A percentile compares a stretch with the other conserved stretches of the same genome.
Evolutionary conservation across 2,888 invertebrate genomes (phyloP).

Genomic region (Panopea generosa): DNA sequence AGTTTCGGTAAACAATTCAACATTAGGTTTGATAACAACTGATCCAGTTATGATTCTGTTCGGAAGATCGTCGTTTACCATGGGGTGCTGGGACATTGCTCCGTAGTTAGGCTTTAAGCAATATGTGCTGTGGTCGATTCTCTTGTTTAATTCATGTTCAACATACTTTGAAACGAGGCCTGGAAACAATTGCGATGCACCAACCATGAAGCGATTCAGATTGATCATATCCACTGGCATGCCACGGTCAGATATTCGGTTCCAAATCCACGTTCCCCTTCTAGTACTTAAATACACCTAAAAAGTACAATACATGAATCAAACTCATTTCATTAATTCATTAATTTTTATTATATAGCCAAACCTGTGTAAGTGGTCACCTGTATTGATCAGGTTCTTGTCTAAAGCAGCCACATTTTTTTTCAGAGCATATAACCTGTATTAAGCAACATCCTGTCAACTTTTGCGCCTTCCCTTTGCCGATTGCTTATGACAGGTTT

Average conservation of each 20-base stretch:
- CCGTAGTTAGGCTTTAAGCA: conserved; percentile 84
- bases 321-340: too few species aligned
- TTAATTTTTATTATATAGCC: too few species aligned
- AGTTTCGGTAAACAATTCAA: conserved; percentile 74
- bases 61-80: conserved; percentile 85
- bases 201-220: conserved; percentile 42
- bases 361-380: too few species aligned
- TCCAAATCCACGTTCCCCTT: conserved; percentile 85
- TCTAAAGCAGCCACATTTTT: too few species aligned
- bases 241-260: conserved; percentile 78
- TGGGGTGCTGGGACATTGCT: conserved; percentile 79
- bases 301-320: conserved; percentile 9
- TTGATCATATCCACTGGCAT: conserved; percentile 76
- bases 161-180: conserved; percentile 13
- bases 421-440: too few species aligned
- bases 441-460: too few species aligned
- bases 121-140: conserved; percentile 83
- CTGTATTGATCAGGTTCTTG: too few species aligned
- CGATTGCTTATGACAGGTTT: too few species aligned
- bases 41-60: conserved; percentile 84
- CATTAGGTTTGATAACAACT: conserved; percentile 81
- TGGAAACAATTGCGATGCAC: conserved; percentile 10
- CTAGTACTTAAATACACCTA: conserved; percentile 85
- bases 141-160: conserved; percentile 67
- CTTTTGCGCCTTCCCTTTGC: too few species aligned